Percentiles rank a stretch among this genome's conserved stretches.
Conservation (phyloP, 2,797 vertebrate species). For the Lerista edwardsae region DNA sequence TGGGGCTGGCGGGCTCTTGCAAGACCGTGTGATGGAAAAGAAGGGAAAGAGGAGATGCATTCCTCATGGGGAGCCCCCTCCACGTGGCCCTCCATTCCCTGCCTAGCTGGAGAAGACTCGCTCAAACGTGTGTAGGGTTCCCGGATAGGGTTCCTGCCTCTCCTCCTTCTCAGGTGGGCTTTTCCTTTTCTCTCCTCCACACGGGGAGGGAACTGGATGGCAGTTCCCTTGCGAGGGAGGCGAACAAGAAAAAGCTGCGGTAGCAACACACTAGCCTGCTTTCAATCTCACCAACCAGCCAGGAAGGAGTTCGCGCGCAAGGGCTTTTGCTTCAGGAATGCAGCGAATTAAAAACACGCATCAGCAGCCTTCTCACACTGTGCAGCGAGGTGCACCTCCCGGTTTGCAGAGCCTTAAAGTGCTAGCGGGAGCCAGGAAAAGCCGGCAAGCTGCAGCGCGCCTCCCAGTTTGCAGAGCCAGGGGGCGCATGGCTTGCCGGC, state of each 20-base stretch:
- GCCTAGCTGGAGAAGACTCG: not conserved
- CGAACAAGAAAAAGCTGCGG: not conserved
- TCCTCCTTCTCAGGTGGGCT: not conserved
- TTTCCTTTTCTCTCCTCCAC: too few relatives aligned
- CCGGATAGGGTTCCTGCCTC: not conserved
- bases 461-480: too few relatives aligned
- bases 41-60: conserved; percentile 14
- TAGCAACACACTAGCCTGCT: conserved; percentile 26
- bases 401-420: too few relatives aligned
- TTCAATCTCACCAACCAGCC: too few relatives aligned
- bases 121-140: not conserved
- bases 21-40: not conserved
- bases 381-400: not conserved
- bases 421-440: too few relatives aligned
- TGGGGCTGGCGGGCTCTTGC: not conserved
- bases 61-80: conserved; percentile 55
- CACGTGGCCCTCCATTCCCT: conserved; percentile 53
- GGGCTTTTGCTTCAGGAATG: conserved; percentile 8
- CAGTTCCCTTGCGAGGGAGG: not conserved
- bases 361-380: not conserved
- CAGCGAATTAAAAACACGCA: conserved; percentile 57
- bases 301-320: conserved; percentile 20
- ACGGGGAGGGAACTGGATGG: not conserved
- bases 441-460: too few relatives aligned
- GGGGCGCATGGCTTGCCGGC: too few relatives aligned